phyloP scores from a whole-genome alignment of 2,888 invertebrate species.

The Homarus gammarus region DNA sequence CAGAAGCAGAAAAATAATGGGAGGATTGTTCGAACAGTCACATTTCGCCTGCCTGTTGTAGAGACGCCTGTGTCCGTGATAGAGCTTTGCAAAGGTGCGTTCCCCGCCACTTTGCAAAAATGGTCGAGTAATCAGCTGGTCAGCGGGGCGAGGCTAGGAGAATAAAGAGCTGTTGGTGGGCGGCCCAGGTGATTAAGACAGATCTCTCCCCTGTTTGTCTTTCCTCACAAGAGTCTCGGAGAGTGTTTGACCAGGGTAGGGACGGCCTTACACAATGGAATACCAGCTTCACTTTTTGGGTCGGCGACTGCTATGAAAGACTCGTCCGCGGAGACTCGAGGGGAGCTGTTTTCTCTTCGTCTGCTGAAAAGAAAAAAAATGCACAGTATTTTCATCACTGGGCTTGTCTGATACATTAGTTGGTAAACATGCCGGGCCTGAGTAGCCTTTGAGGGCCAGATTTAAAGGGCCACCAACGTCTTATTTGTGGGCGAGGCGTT shows the following conservation, averaged over 20 bases:
- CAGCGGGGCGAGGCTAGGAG: background rate
- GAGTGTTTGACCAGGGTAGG: conserved; percentile 31
- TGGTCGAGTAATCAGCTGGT: background rate
- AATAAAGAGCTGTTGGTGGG: background rate
- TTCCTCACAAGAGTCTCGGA: conserved; percentile 26
- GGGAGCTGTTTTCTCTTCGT: background rate
- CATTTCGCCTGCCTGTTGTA: background rate
- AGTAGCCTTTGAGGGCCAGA: too few species aligned
- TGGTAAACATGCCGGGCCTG: too few species aligned
- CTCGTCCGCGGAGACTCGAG: background rate
- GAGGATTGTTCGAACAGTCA: background rate
- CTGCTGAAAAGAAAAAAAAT: background rate
- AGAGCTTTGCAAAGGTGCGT: background rate
- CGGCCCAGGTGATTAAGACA: conserved; percentile 49
- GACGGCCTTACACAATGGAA: conserved; percentile 19
- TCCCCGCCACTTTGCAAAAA: conserved; percentile 1
- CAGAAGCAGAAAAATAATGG: background rate
- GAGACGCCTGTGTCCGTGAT: background rate
- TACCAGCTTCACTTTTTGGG: conserved; percentile 30
- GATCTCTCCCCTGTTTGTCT: conserved; percentile 34
- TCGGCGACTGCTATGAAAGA: background rate
- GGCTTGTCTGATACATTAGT: too few species aligned
- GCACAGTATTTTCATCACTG: too few species aligned
- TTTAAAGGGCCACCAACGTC: too few species aligned
- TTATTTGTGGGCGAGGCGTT: too few species aligned